Conservation (phyloP, 2,797 vertebrate genomes). For the Craterocephalus amniculus region DNA sequence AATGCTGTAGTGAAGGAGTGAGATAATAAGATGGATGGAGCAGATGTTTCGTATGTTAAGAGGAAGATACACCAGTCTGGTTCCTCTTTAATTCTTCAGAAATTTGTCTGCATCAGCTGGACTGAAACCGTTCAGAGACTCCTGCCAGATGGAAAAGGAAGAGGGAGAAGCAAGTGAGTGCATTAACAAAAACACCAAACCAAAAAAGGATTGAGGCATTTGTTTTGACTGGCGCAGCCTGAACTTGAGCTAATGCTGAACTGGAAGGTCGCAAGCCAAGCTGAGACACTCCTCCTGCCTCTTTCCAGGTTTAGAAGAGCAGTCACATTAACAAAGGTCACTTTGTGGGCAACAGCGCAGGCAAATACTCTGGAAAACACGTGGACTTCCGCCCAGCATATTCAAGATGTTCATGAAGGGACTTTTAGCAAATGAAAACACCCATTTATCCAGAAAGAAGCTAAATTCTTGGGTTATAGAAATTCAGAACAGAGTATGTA, state of each 20-base stretch:
- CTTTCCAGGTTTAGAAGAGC: neutral
- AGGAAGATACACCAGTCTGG: neutral
- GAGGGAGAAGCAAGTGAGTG: constrained; percentile 12
- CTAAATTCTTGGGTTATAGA: neutral
- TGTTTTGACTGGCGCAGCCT: constrained; percentile 58
- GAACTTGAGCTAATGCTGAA: constrained; percentile 33
- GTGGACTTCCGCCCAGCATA: neutral
- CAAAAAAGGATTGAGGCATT: constrained; percentile 20
- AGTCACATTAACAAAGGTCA: constrained; percentile 4
- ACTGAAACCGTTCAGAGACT: constrained; percentile 61
- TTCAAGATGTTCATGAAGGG: neutral
- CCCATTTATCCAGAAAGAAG: no score
- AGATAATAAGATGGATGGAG: neutral
- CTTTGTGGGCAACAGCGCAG: neutral
- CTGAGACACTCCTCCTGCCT: constrained; percentile 4
- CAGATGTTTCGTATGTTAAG: neutral
- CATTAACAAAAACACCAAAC: constrained; percentile 15
- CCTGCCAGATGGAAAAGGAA: constrained; percentile 51
- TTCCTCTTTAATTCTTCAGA: constrained; percentile 20
- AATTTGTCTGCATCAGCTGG: constrained; percentile 46
- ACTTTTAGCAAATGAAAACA: neutral
- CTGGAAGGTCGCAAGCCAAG: constrained; percentile 20
- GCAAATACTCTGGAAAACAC: constrained; percentile 1
- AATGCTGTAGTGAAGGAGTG: neutral
- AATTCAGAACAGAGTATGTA: neutral